A percentile compares a stretch with the other conserved stretches of the same genome.
These are phyloP conservation scores for Epirrita christyi DNA, from an alignment of 2,888 invertebrate species.

Conservation along the genomic window DNA sequence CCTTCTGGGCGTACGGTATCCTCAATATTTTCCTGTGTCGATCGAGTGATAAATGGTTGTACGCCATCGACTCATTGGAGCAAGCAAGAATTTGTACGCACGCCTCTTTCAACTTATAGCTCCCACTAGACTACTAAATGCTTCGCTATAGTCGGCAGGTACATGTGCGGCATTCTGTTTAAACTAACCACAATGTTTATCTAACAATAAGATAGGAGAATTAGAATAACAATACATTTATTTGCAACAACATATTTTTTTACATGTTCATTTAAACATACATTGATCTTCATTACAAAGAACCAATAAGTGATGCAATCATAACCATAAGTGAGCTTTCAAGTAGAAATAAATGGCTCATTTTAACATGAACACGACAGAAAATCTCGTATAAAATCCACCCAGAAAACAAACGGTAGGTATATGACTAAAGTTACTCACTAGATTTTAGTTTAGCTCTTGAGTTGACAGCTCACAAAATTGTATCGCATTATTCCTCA, in stretches of 20 bases:
- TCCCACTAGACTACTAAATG: constrained; percentile 19
- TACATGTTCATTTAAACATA: too few species aligned
- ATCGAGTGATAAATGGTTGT: constrained; percentile 26
- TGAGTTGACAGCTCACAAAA: constrained; percentile 33
- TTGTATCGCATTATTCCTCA: constrained; percentile 40
- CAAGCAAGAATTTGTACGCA: constrained; percentile 20
- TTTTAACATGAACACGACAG: background rate
- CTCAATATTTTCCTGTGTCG: constrained; percentile 24
- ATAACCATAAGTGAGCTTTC: background rate
- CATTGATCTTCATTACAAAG: background rate
- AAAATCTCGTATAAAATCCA: background rate
- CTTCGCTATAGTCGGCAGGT: background rate
- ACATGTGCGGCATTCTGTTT: constrained; percentile 2
- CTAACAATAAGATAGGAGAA: background rate
- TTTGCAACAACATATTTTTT: too few species aligned
- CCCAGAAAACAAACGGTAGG: constrained; percentile 4
- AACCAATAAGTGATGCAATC: background rate
- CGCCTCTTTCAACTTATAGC: constrained; percentile 19
- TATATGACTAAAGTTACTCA: constrained; percentile 22
- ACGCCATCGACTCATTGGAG: constrained; percentile 21
- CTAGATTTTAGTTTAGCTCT: constrained; percentile 29
- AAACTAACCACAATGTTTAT: background rate
- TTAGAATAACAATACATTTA: too few species aligned
- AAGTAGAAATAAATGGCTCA: background rate
- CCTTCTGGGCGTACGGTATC: constrained; percentile 3